Percentiles rank a stretch among this genome's conserved stretches.
Conservation (phyloP, 2,888 invertebrate species). For the Odontothrips loti region DNA sequence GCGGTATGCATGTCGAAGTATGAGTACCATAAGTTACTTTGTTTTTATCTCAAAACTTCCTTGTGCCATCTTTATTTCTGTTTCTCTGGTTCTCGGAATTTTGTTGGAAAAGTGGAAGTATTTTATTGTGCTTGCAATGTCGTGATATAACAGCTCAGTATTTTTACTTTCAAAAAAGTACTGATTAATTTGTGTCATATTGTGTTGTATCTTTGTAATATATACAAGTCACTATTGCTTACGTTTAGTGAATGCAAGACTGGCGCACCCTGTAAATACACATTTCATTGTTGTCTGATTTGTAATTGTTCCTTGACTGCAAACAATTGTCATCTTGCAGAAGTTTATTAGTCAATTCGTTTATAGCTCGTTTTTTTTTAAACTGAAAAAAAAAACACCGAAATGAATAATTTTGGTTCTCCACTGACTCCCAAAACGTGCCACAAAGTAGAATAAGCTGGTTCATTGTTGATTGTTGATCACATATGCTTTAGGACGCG, state of each 20-base stretch:
- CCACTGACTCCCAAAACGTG: not conserved
- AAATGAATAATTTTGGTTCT: not conserved
- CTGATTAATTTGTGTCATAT: conserved; percentile 7
- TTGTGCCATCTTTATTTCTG: conserved; percentile 15
- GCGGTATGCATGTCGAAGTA: not conserved
- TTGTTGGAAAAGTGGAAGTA: not conserved
- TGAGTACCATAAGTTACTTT: not conserved
- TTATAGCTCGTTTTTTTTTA: conserved; percentile 9
- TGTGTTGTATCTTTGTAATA: conserved; percentile 8
- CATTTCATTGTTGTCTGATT: conserved; percentile 23
- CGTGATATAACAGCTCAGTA: conserved; percentile 22
- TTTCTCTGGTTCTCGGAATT: not conserved
- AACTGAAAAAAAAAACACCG: not conserved
- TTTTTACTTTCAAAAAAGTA: conserved; percentile 13
- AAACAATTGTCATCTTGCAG: not conserved
- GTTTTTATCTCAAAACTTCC: not conserved
- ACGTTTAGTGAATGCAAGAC: conserved; percentile 22
- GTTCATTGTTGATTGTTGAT: not conserved
- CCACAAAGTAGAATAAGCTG: not conserved
- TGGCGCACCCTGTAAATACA: conserved; percentile 14
- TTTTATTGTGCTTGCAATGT: conserved; percentile 19
- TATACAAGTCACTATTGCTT: conserved; percentile 18
- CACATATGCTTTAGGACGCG: not conserved
- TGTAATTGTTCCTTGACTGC: conserved; percentile 11
- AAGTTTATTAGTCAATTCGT: conserved; percentile 16